Evolutionary conservation across 1,140 invertebrate species (phyloP).

Genomic region (Ostrea edulis): DNA sequence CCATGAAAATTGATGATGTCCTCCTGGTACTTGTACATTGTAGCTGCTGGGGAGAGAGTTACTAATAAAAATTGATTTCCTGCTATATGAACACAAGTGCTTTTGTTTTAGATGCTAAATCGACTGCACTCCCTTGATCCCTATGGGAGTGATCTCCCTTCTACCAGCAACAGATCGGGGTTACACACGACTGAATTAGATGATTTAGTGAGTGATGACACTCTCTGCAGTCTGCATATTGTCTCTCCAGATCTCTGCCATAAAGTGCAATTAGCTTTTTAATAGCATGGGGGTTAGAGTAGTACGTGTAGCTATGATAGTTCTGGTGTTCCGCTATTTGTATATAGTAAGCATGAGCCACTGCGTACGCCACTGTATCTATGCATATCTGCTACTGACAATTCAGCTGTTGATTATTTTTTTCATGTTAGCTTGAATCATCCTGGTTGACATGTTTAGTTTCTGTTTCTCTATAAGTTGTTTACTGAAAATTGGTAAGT

Average conservation of each 20-base stretch:
- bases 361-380: not conserved
- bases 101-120: constrained; percentile 28
- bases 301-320: no score
- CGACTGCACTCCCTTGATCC: constrained; percentile 1
- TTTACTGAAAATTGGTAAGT: no score
- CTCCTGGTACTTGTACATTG: no score
- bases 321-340: not conserved
- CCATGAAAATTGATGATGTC: no score
- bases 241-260: not conserved
- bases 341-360: not conserved
- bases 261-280: not conserved
- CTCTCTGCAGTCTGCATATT: not conserved
- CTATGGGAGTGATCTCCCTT: not conserved
- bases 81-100: not conserved
- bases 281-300: not conserved
- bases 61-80: not conserved
- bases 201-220: constrained; percentile 6
- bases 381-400: not conserved
- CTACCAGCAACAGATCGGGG: not conserved
- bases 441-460: no score
- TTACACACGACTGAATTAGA: not conserved
- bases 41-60: no score
- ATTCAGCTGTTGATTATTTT: not conserved
- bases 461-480: no score
- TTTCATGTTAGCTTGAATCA: no score